These are phyloP conservation scores for Hyperoplus lanceolatus DNA, from an alignment of 2,797 vertebrate species.

Conservation along the genomic window DNA sequence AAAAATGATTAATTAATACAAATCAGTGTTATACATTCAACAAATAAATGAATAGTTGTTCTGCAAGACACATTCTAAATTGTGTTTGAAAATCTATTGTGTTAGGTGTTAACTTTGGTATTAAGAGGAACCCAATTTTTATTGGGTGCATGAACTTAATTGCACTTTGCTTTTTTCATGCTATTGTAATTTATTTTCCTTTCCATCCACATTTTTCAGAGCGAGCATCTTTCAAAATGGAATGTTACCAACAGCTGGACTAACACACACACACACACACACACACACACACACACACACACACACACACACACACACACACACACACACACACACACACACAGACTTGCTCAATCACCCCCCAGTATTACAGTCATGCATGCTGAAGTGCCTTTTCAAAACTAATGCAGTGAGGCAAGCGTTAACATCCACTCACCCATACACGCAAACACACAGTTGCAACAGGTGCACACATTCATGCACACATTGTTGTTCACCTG, in stretches of 20 bases:
- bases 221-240: slow-evolving; percentile 10
- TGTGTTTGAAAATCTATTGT: background rate
- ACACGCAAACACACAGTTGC: slow-evolving; percentile 5
- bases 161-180: background rate
- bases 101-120: background rate
- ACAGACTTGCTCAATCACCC: slow-evolving; percentile 41
- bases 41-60: background rate
- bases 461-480: slow-evolving; percentile 52
- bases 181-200: background rate
- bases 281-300: slow-evolving; percentile 4
- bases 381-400: slow-evolving; percentile 39
- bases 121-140: background rate
- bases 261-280: background rate
- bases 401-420: slow-evolving; percentile 46
- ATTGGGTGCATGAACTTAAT: background rate
- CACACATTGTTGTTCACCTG: slow-evolving; percentile 35
- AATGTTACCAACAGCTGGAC: slow-evolving; percentile 6
- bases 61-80: background rate
- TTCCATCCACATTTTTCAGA: background rate
- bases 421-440: background rate
- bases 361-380: slow-evolving; percentile 50
- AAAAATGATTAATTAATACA: no score
- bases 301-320: slow-evolving; percentile 1
- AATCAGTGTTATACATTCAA: background rate
- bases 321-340: slow-evolving; percentile 12